These are phyloP conservation scores for Drosophila ercepeae DNA, from an alignment of 1,140 invertebrate species.

Conservation along the genomic window DNA sequence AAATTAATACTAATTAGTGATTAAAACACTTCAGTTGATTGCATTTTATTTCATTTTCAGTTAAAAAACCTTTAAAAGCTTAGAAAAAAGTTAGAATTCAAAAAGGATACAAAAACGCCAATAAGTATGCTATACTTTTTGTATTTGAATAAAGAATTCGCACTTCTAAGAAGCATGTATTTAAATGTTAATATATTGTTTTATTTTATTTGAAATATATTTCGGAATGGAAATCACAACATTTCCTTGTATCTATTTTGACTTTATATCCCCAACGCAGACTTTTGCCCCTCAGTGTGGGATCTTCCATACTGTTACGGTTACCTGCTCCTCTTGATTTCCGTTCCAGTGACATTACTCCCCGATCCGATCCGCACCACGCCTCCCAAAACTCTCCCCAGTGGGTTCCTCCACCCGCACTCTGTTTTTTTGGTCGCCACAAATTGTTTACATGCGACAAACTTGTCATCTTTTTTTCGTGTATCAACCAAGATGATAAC, in stretches of 20 bases:
- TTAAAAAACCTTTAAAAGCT: no score
- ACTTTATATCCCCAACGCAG: background rate
- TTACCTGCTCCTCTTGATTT: conserved; percentile 58
- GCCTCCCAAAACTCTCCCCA: background rate
- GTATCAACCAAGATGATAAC: conserved; percentile 57
- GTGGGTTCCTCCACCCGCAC: conserved; percentile 54
- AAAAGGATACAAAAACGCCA: background rate
- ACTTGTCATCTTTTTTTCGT: conserved; percentile 73
- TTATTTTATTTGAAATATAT: no score
- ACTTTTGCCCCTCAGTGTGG: conserved; percentile 42
- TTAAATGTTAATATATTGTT: background rate
- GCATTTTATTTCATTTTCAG: no score
- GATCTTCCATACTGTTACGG: conserved; percentile 26
- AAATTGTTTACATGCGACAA: conserved; percentile 81
- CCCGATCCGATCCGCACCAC: conserved; percentile 5
- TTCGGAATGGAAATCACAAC: no score
- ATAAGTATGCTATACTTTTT: background rate
- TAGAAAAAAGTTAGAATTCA: background rate
- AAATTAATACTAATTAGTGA: background rate
- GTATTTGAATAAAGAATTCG: background rate
- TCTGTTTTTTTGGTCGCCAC: no score
- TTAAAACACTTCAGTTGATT: no score
- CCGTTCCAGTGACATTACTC: conserved; percentile 61
- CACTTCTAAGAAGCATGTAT: background rate
- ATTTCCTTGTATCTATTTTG: background rate